Evolutionary conservation across 2,888 invertebrate species (phyloP).

Genomic region (Halictus ligatus): DNA sequence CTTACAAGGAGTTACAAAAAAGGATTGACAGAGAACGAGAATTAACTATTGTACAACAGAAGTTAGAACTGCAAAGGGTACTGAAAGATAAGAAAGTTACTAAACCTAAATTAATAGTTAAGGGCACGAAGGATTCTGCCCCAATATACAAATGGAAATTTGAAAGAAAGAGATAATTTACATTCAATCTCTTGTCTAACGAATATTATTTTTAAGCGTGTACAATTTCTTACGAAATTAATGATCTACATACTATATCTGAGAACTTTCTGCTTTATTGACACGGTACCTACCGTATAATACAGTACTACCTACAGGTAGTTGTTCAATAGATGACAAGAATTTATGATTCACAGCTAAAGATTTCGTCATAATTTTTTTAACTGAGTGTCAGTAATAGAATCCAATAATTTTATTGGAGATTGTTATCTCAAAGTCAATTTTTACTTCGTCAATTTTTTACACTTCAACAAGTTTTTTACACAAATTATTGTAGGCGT

Average conservation of each 20-base stretch:
- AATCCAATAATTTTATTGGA: not conserved
- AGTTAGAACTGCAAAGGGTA: conserved; percentile 90
- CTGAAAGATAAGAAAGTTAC: conserved; percentile 87
- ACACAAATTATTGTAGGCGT: no score
- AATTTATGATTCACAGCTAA: not conserved
- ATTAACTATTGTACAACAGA: conserved; percentile 90
- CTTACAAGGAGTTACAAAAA: conserved; percentile 91
- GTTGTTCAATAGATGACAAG: not conserved
- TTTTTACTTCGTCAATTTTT: no score
- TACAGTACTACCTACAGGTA: no score
- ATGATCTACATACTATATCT: not conserved
- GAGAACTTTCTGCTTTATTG: not conserved
- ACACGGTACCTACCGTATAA: not conserved
- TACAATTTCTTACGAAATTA: not conserved
- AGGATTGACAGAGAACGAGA: conserved; percentile 92
- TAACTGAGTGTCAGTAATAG: not conserved
- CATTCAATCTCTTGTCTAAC: conserved; percentile 12
- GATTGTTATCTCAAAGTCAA: not conserved
- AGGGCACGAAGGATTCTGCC: conserved; percentile 88
- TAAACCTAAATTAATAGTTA: conserved; percentile 88
- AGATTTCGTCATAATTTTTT: not conserved
- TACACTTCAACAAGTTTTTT: not conserved
- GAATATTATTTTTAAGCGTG: conserved; percentile 7
- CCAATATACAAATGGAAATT: conserved; percentile 93
- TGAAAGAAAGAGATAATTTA: conserved; percentile 90